Base-by-base conservation (phyloP, 2,888 invertebrate species). In the Lucinisca nassula region DNA sequence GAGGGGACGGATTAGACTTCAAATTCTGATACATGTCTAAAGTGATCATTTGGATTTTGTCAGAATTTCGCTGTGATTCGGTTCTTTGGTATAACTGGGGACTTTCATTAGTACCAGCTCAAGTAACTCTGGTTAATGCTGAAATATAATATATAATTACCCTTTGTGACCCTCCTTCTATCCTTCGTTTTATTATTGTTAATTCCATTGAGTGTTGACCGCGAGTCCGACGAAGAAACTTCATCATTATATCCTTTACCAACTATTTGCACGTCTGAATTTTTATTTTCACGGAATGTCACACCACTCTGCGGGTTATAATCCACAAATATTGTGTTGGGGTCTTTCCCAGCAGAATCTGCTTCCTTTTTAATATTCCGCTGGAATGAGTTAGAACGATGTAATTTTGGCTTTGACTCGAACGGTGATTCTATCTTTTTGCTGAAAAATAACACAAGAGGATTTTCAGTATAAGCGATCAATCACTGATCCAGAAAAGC, bases 191-290 rank as follows among this genome's bases (percentile, higher is more conserved):
- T 92, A 24, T 73, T 89, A 77, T 92, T 92, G n/a, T 4, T 67
- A 67, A 67, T 67, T 35, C 67, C 67, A 67, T 67, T 67, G 12
- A 67, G 67, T 21, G 67, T 67, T 35, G 67, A 67, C 24, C 67
- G 67, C 0, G 67, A 67, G 67, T 67, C 67, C 32, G 67, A 35
- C 17, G 67, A 67, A 35, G 30, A 12, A 67, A 88, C 79, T 58
- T 95, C 95, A 37, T 96, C 95, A 35, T 86, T 93, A 87, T 95
- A 95, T 77, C 95, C 95, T 74, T 90, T 93, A 4, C 95, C 95
- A n/a, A 95, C 95, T 27, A 96, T 94, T 82, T 94, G 93, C 32
- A 95, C 95, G 82, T 95, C 95, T 0, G 95, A 94, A 79, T 91
- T 95, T 76, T 87, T 92, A 85, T 95, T 95, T 88, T 94, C 94